A percentile compares a stretch with the other conserved stretches of the same genome.
Evolutionary conservation across 2,797 vertebrate genomes (phyloP).

Genomic region (Oreochromis grahami): DNA sequence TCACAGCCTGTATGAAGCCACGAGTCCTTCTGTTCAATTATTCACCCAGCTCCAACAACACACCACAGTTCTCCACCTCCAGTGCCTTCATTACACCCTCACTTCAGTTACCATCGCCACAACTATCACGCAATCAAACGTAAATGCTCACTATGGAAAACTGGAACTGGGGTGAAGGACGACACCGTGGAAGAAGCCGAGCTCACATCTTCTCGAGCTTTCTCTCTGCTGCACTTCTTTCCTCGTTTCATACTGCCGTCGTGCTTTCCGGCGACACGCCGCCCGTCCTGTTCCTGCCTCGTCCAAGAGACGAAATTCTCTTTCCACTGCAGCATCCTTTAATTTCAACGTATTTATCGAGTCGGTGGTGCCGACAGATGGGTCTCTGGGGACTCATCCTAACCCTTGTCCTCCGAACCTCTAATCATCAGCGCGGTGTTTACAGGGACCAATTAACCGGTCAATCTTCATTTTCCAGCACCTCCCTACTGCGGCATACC

Average conservation of each 20-base stretch:
- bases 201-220: neutral
- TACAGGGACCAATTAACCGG: conserved; percentile 26
- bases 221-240: neutral
- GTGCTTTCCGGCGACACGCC: neutral
- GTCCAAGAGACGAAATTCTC: neutral
- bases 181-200: neutral
- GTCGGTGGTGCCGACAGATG: neutral
- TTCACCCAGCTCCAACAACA: neutral
- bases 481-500: neutral
- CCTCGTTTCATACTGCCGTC: neutral
- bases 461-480: conserved; percentile 23
- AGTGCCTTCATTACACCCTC: neutral
- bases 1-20: neutral
- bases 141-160: neutral
- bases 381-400: neutral
- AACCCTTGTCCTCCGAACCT: neutral
- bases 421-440: conserved; percentile 2
- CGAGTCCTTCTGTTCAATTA: neutral
- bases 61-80: neutral
- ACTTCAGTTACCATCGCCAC: neutral
- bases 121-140: neutral
- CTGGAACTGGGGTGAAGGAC: neutral
- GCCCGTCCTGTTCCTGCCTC: neutral
- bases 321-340: neutral
- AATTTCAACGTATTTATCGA: neutral